Conservation (phyloP, 1,140 invertebrate genomes). For the Magallana ariakensis region DNA sequence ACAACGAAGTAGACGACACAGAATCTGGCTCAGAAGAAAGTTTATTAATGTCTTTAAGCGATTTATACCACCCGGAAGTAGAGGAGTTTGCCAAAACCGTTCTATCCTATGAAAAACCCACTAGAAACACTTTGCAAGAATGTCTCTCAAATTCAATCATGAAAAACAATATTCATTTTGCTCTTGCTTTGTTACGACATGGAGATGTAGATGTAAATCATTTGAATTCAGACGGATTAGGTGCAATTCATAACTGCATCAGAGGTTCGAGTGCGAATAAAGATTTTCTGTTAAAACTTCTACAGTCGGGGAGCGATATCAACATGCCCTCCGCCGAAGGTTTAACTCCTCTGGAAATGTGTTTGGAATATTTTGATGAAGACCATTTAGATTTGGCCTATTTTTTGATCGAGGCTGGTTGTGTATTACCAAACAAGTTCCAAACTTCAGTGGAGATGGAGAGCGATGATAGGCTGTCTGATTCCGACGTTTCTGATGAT, state of each 20-base stretch:
- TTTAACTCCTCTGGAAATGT: conserved; percentile 40
- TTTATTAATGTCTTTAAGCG: conserved; percentile 33
- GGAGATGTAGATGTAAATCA: conserved; percentile 41
- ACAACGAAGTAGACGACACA: background rate
- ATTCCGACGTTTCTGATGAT: background rate
- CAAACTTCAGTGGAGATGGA: background rate
- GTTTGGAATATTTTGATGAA: conserved; percentile 46
- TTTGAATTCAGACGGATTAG: background rate
- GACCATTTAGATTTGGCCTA: conserved; percentile 46
- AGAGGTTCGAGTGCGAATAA: conserved; percentile 40
- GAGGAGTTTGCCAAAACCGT: background rate
- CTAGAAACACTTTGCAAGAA: background rate
- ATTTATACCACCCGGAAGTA: background rate
- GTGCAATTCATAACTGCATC: conserved; percentile 43
- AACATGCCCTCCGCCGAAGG: conserved; percentile 16
- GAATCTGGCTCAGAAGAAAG: background rate
- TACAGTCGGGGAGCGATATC: conserved; percentile 42
- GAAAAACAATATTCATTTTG: conserved; percentile 31
- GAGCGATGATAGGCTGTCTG: background rate
- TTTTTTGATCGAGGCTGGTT: conserved; percentile 47
- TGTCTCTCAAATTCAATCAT: conserved; percentile 32
- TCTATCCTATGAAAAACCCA: background rate
- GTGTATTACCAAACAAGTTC: conserved; percentile 32
- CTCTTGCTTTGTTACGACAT: conserved; percentile 37
- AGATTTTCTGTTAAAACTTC: conserved; percentile 42